These are phyloP conservation scores for Steinernema khuongi DNA, from an alignment of 1,140 invertebrate genomes.

Conservation along the genomic window DNA sequence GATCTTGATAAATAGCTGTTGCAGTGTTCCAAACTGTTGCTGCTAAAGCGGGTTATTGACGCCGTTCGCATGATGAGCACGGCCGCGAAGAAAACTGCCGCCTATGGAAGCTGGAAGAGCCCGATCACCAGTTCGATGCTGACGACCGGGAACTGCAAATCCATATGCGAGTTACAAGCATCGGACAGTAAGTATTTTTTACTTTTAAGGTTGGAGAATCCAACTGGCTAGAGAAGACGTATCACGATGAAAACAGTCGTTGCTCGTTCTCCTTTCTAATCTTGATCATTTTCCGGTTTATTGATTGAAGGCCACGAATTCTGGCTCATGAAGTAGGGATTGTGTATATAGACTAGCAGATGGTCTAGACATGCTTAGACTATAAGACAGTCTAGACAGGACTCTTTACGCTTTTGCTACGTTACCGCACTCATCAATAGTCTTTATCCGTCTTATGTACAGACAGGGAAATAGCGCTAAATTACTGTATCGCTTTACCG, in stretches of 20 bases:
- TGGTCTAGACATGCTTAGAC: too few relatives aligned
- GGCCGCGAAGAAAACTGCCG: slow-evolving; percentile 28
- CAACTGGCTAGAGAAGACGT: slow-evolving; percentile 13
- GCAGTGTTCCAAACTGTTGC: background rate
- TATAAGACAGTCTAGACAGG: too few relatives aligned
- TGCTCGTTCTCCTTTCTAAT: background rate
- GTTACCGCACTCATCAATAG: too few relatives aligned
- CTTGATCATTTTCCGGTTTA: too few relatives aligned
- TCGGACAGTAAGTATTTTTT: slow-evolving; percentile 21
- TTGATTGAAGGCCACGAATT: too few relatives aligned
- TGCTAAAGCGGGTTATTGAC: background rate
- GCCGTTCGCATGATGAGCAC: background rate
- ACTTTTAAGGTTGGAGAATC: too few relatives aligned
- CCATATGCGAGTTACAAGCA: slow-evolving; percentile 42
- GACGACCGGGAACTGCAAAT: slow-evolving; percentile 52
- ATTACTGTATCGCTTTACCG: background rate
- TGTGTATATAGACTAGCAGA: too few relatives aligned
- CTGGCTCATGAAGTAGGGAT: too few relatives aligned
- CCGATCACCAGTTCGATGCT: slow-evolving; percentile 57
- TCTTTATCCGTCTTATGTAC: slow-evolving; percentile 11
- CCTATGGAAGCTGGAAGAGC: slow-evolving; percentile 59
- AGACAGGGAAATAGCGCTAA: background rate
- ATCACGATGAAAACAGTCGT: background rate
- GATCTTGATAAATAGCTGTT: background rate
- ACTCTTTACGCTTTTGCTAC: too few relatives aligned